phyloP scores from a whole-genome alignment of 2,113 vertebrate genomes.

The Osmerus mordax region DNA sequence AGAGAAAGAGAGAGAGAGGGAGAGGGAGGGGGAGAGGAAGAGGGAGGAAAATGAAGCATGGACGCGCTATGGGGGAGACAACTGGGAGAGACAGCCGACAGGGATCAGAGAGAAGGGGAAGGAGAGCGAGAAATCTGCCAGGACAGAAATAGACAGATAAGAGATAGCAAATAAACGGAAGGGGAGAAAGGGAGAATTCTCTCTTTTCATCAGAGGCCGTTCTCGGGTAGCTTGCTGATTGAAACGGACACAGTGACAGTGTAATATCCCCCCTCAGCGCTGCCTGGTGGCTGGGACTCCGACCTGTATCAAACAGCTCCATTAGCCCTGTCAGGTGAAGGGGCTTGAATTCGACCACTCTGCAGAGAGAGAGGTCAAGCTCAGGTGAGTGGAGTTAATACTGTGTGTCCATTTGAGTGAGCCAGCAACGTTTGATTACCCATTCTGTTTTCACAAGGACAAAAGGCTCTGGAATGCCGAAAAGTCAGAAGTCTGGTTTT shows the following conservation, averaged over 20 bases:
- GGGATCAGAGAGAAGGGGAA: no score
- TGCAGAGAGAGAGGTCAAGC: background rate
- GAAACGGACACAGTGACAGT: background rate
- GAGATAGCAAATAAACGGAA: background rate
- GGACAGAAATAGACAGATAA: no score
- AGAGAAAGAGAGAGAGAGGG: no score
- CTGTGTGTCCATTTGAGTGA: slow-evolving; percentile 34
- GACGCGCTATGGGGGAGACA: no score
- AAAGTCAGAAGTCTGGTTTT: no score
- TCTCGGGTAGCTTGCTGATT: background rate
- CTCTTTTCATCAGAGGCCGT: background rate
- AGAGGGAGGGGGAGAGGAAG: no score
- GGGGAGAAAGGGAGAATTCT: background rate
- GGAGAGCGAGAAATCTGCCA: no score
- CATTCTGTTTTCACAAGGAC: background rate
- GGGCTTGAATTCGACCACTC: background rate
- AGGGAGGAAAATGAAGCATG: no score
- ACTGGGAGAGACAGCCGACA: no score
- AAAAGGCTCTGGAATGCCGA: no score
- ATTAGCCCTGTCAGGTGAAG: slow-evolving; percentile 11
- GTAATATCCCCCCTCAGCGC: background rate
- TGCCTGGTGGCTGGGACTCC: slow-evolving; percentile 1
- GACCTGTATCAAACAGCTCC: slow-evolving; percentile 7
- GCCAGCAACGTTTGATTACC: background rate
- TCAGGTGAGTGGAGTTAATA: slow-evolving; percentile 22